These are phyloP conservation scores for Procambarus clarkii DNA, from an alignment of 1,140 invertebrate species.

Conservation along the genomic window DNA sequence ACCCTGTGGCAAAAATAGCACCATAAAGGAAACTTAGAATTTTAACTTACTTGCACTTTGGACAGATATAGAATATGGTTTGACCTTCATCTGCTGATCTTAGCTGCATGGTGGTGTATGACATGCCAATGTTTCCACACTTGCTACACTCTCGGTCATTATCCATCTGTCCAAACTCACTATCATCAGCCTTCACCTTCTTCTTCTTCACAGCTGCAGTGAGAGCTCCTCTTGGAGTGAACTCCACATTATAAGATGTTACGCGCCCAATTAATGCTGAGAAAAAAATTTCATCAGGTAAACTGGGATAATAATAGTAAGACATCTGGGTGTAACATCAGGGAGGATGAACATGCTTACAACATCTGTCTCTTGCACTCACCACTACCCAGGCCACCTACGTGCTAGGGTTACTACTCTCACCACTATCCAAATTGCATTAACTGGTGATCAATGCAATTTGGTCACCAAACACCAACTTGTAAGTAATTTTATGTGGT, in stretches of 20 bases:
- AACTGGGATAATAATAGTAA: too few relatives aligned
- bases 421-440: too few relatives aligned
- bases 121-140: conserved; percentile 94
- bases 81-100: conserved; percentile 99
- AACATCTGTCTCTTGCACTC: too few relatives aligned
- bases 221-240: conserved; percentile 3
- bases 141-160: conserved; percentile 86
- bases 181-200: not conserved
- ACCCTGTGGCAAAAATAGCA: too few relatives aligned
- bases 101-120: conserved; percentile 94
- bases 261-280: conserved; percentile 20
- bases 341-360: too few relatives aligned
- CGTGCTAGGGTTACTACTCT: too few relatives aligned
- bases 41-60: conserved; percentile 89
- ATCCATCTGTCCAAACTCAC: conserved; percentile 44
- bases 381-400: too few relatives aligned
- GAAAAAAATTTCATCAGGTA: not conserved
- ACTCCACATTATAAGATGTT: conserved; percentile 19
- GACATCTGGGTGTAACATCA: too few relatives aligned
- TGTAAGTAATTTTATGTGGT: too few relatives aligned
- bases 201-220: not conserved
- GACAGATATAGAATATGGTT: conserved; percentile 98
- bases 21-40: too few relatives aligned
- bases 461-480: too few relatives aligned
- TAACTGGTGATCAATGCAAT: too few relatives aligned